Conservation (phyloP, 1,140 invertebrate species). For the Drosophila baimaii region DNA sequence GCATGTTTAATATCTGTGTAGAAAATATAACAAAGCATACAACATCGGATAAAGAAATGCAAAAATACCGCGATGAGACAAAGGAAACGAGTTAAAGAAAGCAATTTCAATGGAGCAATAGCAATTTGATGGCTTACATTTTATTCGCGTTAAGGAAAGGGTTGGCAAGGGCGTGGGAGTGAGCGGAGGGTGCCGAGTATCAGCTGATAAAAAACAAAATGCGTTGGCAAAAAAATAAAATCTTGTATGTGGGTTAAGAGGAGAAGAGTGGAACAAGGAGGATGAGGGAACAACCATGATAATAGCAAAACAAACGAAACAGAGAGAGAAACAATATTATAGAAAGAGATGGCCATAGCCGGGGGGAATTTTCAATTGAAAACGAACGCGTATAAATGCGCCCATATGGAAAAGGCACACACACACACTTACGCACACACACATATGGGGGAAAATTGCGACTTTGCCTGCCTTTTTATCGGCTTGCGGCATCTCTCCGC, state of each 20-base stretch:
- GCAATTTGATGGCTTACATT: slow-evolving; percentile 62
- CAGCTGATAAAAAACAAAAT: slow-evolving; percentile 63
- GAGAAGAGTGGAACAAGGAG: background rate
- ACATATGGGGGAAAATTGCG: slow-evolving; percentile 55
- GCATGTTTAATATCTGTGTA: background rate
- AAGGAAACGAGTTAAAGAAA: slow-evolving; percentile 45
- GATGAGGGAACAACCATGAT: slow-evolving; percentile 53
- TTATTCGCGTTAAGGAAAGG: slow-evolving; percentile 38
- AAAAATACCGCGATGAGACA: slow-evolving; percentile 25
- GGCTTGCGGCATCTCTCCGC: slow-evolving; percentile 48
- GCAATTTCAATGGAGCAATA: slow-evolving; percentile 54
- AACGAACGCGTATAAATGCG: slow-evolving; percentile 77
- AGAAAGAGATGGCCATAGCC: slow-evolving; percentile 25
- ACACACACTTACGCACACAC: slow-evolving; percentile 5
- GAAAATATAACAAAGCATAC: slow-evolving; percentile 7
- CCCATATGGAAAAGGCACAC: slow-evolving; percentile 75
- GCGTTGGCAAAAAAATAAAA: slow-evolving; percentile 47
- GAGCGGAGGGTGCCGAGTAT: slow-evolving; percentile 18
- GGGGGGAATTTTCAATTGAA: slow-evolving; percentile 72
- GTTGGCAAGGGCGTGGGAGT: background rate
- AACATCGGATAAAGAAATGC: slow-evolving; percentile 40
- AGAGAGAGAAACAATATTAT: slow-evolving; percentile 32
- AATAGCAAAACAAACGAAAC: slow-evolving; percentile 70
- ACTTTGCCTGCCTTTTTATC: slow-evolving; percentile 60
- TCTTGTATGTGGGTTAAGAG: slow-evolving; percentile 29